A percentile compares a stretch with the other conserved stretches of the same genome.
Evolutionary conservation across 2,888 invertebrate species (phyloP).

Genomic region (Clusia tigrina): DNA sequence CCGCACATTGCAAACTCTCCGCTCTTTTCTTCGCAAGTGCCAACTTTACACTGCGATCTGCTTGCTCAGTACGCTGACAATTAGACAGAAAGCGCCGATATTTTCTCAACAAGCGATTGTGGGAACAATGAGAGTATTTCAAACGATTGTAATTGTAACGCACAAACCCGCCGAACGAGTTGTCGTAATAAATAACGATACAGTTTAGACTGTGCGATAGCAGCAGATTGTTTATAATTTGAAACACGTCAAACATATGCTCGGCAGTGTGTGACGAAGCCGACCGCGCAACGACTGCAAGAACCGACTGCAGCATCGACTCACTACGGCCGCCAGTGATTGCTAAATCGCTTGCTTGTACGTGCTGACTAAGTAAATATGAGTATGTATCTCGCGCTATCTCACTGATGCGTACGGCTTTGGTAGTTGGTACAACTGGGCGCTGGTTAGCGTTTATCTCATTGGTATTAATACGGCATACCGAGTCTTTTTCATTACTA

Average conservation of each 20-base stretch:
- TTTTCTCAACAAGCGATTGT: conserved; percentile 36
- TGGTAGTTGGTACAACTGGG: too few relatives aligned
- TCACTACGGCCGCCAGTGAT: background rate
- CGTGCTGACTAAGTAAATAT: conserved; percentile 28
- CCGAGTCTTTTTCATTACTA: background rate
- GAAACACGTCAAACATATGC: conserved; percentile 34
- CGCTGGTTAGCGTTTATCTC: background rate
- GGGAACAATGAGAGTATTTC: conserved; percentile 24
- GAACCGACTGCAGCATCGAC: background rate
- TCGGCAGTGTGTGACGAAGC: background rate
- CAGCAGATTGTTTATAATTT: conserved; percentile 36
- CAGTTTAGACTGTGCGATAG: conserved; percentile 46
- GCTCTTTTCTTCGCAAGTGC: background rate
- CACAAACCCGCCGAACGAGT: conserved; percentile 39
- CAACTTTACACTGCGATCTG: background rate
- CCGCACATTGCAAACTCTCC: background rate
- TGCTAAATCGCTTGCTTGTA: conserved; percentile 7
- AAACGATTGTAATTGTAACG: conserved; percentile 21
- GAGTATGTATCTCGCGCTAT: too few relatives aligned
- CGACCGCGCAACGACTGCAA: background rate
- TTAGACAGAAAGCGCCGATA: conserved; percentile 33
- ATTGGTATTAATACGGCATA: background rate
- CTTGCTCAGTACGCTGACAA: conserved; percentile 15
- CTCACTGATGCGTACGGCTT: too few relatives aligned
- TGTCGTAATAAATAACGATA: conserved; percentile 43